Conservation (phyloP, 2,888 invertebrate genomes). For the Oscheius sp. region DNA sequence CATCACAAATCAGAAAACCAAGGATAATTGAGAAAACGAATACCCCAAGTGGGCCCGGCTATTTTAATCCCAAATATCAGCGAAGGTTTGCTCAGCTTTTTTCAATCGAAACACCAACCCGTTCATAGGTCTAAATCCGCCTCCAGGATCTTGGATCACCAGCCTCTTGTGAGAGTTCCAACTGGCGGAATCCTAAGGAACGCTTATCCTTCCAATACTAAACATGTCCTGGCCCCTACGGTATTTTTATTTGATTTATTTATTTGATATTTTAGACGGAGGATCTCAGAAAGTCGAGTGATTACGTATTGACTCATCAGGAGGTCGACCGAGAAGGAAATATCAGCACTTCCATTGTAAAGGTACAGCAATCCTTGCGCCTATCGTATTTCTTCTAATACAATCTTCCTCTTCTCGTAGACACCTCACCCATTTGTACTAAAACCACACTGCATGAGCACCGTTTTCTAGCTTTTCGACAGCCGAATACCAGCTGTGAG, state of each 20-base stretch:
- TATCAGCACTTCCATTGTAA: slow-evolving; percentile 88
- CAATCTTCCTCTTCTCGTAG: background rate
- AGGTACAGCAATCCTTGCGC: no score
- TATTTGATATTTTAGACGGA: slow-evolving; percentile 76
- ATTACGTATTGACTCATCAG: slow-evolving; percentile 91
- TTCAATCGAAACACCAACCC: background rate
- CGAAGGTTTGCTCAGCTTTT: slow-evolving; percentile 6
- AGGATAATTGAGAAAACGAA: background rate
- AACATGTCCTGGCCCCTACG: slow-evolving; percentile 75
- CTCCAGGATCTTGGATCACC: slow-evolving; percentile 61
- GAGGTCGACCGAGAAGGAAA: slow-evolving; percentile 90
- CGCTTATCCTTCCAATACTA: slow-evolving; percentile 78
- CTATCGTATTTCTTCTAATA: no score
- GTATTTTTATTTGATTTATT: slow-evolving; percentile 70
- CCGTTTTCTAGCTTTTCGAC: slow-evolving; percentile 2
- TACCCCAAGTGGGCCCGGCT: slow-evolving; percentile 32
- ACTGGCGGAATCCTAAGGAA: slow-evolving; percentile 83
- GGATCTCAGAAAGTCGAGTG: slow-evolving; percentile 79
- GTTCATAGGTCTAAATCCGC: slow-evolving; percentile 50
- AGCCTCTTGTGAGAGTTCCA: slow-evolving; percentile 59
- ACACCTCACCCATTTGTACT: background rate
- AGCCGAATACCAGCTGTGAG: background rate
- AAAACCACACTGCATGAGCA: no score
- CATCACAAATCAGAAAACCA: background rate
- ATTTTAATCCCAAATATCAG: slow-evolving; percentile 48